Conservation (phyloP, 2,113 vertebrate species). For the Xiphorhynchus elegans region DNA sequence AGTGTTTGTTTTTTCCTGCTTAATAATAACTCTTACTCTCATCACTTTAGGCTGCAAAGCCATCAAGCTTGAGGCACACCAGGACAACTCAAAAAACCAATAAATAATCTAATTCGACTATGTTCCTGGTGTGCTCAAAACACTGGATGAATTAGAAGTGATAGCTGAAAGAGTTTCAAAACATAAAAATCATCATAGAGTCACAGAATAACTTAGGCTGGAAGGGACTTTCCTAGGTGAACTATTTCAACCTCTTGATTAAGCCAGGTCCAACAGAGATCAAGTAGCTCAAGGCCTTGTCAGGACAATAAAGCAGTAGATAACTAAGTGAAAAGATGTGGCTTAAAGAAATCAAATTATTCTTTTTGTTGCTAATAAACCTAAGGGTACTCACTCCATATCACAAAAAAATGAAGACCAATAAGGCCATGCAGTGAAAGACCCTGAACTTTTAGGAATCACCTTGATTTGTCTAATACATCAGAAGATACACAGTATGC, state of each 20-base stretch:
- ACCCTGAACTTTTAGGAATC: neutral
- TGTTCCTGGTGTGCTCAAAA: neutral
- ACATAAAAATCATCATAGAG: neutral
- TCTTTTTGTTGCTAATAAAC: neutral
- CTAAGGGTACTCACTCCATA: accelerated
- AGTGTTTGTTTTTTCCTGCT: neutral
- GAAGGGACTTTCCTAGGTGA: neutral
- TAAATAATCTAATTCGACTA: neutral
- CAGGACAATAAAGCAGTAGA: neutral
- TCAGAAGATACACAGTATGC: neutral
- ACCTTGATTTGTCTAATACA: neutral
- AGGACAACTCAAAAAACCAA: neutral
- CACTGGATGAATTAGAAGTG: neutral
- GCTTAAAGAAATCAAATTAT: neutral
- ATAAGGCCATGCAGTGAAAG: neutral
- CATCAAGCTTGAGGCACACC: neutral
- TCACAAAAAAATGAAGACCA: neutral
- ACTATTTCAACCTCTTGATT: neutral
- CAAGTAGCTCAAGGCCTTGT: neutral
- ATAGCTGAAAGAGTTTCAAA: neutral
- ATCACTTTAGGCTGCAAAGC: neutral
- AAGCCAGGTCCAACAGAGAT: neutral
- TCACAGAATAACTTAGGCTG: neutral
- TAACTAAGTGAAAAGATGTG: neutral
- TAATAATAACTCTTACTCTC: neutral